Conservation (phyloP, 2,888 invertebrate species). For the Horisme vitalbata region DNA sequence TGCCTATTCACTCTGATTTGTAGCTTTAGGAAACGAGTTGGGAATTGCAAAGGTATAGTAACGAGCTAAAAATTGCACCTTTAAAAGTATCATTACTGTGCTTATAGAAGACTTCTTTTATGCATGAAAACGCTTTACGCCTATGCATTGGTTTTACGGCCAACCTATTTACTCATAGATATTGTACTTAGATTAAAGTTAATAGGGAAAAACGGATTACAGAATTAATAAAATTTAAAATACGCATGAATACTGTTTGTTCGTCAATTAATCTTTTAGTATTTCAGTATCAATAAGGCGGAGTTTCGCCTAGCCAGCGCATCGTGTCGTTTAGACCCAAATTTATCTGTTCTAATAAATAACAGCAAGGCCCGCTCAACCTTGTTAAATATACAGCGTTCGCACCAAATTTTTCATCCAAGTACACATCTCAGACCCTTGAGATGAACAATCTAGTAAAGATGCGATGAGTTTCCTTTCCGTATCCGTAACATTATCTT, state of each 20-base stretch:
- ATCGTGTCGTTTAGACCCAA: slow-evolving; percentile 53
- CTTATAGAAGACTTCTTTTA: neutral
- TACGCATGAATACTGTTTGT: neutral
- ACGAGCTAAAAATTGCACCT: slow-evolving; percentile 14
- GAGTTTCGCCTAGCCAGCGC: slow-evolving; percentile 12
- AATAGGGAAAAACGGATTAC: too few species aligned
- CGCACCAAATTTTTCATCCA: slow-evolving; percentile 70
- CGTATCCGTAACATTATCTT: slow-evolving; percentile 3
- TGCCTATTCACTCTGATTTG: slow-evolving; percentile 20
- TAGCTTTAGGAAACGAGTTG: slow-evolving; percentile 15
- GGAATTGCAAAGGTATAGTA: slow-evolving; percentile 19
- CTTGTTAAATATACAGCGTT: slow-evolving; percentile 71
- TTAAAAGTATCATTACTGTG: neutral
- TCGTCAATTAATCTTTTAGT: slow-evolving; percentile 13
- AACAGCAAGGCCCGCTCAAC: slow-evolving; percentile 52
- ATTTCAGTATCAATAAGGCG: slow-evolving; percentile 27
- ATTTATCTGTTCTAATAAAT: slow-evolving; percentile 74
- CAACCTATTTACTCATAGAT: too few species aligned
- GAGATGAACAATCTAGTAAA: slow-evolving; percentile 36
- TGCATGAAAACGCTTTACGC: neutral
- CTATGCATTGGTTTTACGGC: too few species aligned
- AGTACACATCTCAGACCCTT: slow-evolving; percentile 44
- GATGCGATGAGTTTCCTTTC: slow-evolving; percentile 19
- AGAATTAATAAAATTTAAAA: too few species aligned
- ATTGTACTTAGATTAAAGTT: too few species aligned